phyloP scores from a whole-genome alignment of 2,888 invertebrate species.

The Parthenolecanium corni region DNA sequence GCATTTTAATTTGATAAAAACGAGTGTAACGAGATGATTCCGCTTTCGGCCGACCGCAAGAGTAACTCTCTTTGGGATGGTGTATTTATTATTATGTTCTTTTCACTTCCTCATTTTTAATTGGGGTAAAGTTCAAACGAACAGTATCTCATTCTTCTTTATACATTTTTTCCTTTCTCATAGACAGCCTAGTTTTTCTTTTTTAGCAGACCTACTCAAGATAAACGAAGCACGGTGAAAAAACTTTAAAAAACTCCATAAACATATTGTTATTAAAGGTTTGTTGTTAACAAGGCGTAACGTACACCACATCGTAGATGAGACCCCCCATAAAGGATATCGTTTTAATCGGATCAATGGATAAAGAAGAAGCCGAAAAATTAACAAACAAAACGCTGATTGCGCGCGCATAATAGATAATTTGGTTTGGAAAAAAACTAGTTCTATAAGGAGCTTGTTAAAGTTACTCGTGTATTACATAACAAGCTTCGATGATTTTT shows the following conservation, averaged over 20 bases:
- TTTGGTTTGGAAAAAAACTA: slow-evolving; percentile 15
- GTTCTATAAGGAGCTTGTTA: slow-evolving; percentile 24
- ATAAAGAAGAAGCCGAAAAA: slow-evolving; percentile 29
- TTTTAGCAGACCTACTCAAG: background rate
- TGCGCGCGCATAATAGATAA: slow-evolving; percentile 28
- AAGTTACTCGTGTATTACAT: slow-evolving; percentile 28
- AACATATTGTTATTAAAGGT: slow-evolving; percentile 3
- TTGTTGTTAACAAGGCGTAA: slow-evolving; percentile 22
- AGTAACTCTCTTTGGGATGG: too few relatives aligned
- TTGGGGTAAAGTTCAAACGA: too few relatives aligned
- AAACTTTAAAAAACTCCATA: background rate
- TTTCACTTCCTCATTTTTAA: too few relatives aligned
- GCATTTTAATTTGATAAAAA: too few relatives aligned
- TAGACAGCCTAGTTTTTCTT: background rate
- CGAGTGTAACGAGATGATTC: too few relatives aligned
- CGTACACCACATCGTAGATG: background rate
- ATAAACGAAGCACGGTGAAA: slow-evolving; percentile 3
- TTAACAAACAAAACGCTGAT: slow-evolving; percentile 26
- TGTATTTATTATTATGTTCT: too few relatives aligned
- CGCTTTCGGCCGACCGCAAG: too few relatives aligned
- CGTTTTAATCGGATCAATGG: slow-evolving; percentile 29
- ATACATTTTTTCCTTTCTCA: background rate
- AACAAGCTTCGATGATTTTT: slow-evolving; percentile 26
- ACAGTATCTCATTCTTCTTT: background rate
- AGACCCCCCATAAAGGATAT: slow-evolving; percentile 28